A percentile compares a stretch with the other conserved stretches of the same genome.
Conservation (phyloP, 2,797 vertebrate species). For the Vultur gryphus region DNA sequence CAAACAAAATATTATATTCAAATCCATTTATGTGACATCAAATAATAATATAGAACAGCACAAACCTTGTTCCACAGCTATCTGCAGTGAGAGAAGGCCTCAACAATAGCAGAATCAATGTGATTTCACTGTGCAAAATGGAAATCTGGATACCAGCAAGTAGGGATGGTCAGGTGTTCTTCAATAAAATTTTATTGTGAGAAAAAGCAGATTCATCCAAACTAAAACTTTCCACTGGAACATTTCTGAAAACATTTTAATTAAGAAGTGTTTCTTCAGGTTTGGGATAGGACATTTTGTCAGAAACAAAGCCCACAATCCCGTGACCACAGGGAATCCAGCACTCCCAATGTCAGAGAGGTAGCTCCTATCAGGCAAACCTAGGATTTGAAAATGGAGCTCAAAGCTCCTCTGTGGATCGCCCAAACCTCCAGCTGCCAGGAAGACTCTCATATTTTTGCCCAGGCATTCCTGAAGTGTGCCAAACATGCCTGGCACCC, state of each 20-base stretch:
- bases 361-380: not conserved
- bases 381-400: not conserved
- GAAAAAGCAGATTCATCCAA: not conserved
- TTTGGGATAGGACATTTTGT: not conserved
- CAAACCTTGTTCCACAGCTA: not conserved
- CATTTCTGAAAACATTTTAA: not conserved
- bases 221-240: not conserved
- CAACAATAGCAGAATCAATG: not conserved
- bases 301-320: not conserved
- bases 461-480: not conserved
- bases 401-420: not conserved
- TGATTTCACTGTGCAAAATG: not conserved
- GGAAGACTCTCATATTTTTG: not conserved
- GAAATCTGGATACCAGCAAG: not conserved
- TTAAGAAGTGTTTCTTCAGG: not conserved
- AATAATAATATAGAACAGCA: not conserved
- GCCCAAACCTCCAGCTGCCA: not conserved
- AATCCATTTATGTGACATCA: not conserved
- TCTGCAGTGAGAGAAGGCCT: not conserved
- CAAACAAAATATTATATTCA: not conserved
- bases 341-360: not conserved
- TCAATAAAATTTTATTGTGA: not conserved
- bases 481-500: not conserved
- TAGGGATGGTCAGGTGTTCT: not conserved
- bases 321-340: fast-evolving